Conservation (phyloP, 2,113 vertebrate genomes). For the Stigmatopora nigra region DNA sequence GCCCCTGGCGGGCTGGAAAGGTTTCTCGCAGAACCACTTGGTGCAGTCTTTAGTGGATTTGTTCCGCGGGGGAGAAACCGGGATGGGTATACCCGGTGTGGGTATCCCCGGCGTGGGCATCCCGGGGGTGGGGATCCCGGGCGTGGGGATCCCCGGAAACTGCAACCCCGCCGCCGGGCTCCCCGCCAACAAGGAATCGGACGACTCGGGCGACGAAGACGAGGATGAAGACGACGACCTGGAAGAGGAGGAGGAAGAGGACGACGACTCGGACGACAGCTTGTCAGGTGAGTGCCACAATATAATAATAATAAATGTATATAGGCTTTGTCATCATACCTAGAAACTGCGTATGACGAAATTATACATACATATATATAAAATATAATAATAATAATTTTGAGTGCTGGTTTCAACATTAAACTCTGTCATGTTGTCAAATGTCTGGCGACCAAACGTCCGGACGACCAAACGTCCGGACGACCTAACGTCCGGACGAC, state of each 20-base stretch:
- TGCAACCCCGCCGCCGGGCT: conserved; percentile 67
- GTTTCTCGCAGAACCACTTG: conserved; percentile 78
- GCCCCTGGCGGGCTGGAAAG: conserved; percentile 69
- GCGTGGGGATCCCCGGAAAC: conserved; percentile 57
- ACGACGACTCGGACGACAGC: conserved; percentile 90
- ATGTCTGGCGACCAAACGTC: no score
- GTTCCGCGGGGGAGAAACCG: conserved; percentile 83
- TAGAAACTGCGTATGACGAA: no score
- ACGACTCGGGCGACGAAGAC: conserved; percentile 91
- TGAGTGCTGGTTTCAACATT: no score
- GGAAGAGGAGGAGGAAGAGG: conserved; percentile 84
- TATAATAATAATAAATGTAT: no score
- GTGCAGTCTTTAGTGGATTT: conserved; percentile 83
- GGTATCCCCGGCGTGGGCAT: conserved; percentile 64
- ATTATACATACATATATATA: no score
- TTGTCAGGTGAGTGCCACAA: conserved; percentile 79
- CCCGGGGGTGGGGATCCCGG: conserved; percentile 61
- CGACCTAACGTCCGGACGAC: no score
- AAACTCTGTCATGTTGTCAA: no score
- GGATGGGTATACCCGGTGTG: conserved; percentile 64
- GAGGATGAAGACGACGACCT: conserved; percentile 92
- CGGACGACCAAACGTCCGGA: no score
- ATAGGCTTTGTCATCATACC: no score
- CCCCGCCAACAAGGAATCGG: conserved; percentile 92
- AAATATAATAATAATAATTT: no score